Percentiles rank a stretch among this genome's conserved stretches.
Evolutionary conservation across 2,797 vertebrate genomes (phyloP).

Genomic region (Podargus strigoides): DNA sequence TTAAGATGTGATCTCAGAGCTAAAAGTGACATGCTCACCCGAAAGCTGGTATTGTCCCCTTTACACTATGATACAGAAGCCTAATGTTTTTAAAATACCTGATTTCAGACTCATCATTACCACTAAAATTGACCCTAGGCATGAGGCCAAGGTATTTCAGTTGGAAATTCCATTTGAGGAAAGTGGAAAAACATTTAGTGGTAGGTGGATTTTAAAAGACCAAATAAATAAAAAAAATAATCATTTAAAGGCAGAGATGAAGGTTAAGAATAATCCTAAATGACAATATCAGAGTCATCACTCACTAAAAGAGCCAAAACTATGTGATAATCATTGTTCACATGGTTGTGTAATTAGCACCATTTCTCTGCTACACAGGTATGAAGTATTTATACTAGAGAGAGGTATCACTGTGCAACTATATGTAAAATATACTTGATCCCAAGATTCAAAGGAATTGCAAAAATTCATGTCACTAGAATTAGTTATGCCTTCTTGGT

Average conservation of each 20-base stretch:
- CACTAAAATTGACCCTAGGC: not conserved
- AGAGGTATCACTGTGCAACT: not conserved
- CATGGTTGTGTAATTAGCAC: not conserved
- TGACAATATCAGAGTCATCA: not conserved
- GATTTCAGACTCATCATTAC: not conserved
- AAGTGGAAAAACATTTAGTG: not conserved
- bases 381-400: not conserved
- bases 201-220: not conserved
- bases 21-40: not conserved
- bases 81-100: not conserved
- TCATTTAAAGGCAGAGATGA: not conserved
- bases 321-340: not conserved
- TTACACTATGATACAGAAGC: not conserved
- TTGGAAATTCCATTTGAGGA: not conserved
- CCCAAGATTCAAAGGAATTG: not conserved
- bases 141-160: not conserved
- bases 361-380: not conserved
- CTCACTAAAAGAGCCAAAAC: not conserved
- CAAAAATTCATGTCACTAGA: not conserved
- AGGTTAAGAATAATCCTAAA: not conserved
- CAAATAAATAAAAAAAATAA: not conserved
- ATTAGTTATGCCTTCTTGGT: not conserved
- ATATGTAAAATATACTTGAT: not conserved
- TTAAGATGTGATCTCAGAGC: slow-evolving; percentile 44
- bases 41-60: not conserved